Percentiles rank a stretch among this genome's conserved stretches.
These are phyloP conservation scores for Blennius ocellaris DNA, from an alignment of 2,113 vertebrate species.

Conservation along the genomic window DNA sequence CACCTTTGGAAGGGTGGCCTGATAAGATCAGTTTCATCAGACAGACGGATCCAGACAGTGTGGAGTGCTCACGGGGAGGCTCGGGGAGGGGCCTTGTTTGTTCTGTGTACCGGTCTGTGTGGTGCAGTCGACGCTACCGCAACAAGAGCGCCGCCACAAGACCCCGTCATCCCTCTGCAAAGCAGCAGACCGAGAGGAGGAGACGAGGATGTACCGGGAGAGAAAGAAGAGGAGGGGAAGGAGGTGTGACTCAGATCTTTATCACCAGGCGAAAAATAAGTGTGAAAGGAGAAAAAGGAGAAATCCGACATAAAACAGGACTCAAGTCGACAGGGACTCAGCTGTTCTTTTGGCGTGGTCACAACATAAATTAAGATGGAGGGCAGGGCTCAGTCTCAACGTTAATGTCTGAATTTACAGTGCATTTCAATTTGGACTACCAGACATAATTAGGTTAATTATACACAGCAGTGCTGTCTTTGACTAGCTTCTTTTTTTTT, in stretches of 20 bases:
- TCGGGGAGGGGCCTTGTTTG: slow-evolving; percentile 57
- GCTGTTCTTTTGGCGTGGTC: not conserved
- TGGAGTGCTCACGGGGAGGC: slow-evolving; percentile 32
- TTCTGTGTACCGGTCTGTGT: slow-evolving; percentile 48
- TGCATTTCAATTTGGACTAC: slow-evolving; percentile 32
- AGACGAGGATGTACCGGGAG: slow-evolving; percentile 1
- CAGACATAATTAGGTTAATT: slow-evolving; percentile 56
- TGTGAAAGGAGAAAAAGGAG: not conserved
- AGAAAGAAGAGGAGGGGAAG: slow-evolving; percentile 32
- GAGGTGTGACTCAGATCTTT: slow-evolving; percentile 28
- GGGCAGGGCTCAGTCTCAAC: slow-evolving; percentile 29
- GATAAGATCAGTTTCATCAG: slow-evolving; percentile 63
- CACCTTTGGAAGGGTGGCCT: slow-evolving; percentile 49
- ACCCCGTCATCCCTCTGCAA: slow-evolving; percentile 23
- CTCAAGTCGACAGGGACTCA: slow-evolving; percentile 14
- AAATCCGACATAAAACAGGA: slow-evolving; percentile 1
- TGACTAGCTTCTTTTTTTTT: slow-evolving; percentile 1
- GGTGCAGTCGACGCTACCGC: slow-evolving; percentile 32
- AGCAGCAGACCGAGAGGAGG: not conserved
- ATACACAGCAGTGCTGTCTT: slow-evolving; percentile 27
- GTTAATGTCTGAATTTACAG: slow-evolving; percentile 38
- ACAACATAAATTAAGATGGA: slow-evolving; percentile 33
- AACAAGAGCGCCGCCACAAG: slow-evolving; percentile 34
- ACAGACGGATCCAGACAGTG: slow-evolving; percentile 36
- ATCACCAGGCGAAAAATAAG: slow-evolving; percentile 29